A percentile compares a stretch with the other conserved stretches of the same genome.
These are phyloP conservation scores for Junonia oenone DNA, from an alignment of 2,888 invertebrate species.

Conservation along the genomic window DNA sequence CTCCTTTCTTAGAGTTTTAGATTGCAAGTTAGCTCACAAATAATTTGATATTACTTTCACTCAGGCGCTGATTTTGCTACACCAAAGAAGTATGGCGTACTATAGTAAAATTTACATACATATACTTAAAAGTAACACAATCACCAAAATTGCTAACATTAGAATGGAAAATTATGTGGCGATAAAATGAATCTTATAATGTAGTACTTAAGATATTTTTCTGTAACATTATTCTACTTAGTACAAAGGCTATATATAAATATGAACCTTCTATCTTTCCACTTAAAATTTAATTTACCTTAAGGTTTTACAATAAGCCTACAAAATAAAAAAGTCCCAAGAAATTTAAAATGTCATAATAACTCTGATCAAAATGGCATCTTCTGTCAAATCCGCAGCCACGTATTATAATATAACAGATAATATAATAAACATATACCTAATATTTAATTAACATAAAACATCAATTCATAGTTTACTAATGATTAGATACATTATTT, in stretches of 20 bases:
- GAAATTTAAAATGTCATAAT: background rate
- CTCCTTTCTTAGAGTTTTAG: constrained; percentile 32
- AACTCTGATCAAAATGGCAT: background rate
- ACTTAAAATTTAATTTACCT: background rate
- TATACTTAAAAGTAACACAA: background rate
- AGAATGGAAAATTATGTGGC: background rate
- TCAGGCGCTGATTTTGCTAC: constrained; percentile 54
- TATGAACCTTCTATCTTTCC: too few species aligned
- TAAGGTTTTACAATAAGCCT: background rate
- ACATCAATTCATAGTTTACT: too few species aligned
- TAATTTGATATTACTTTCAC: constrained; percentile 72
- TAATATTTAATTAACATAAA: too few species aligned
- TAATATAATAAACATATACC: background rate
- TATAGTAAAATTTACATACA: background rate
- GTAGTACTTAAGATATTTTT: background rate
- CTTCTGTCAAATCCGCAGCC: background rate
- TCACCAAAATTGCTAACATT: background rate
- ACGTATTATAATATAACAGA: background rate
- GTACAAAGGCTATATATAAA: too few species aligned
- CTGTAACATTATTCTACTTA: too few species aligned
- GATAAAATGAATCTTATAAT: background rate
- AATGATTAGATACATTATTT: too few species aligned
- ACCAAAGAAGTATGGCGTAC: constrained; percentile 19
- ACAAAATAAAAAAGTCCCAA: background rate
- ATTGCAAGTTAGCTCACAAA: constrained; percentile 38